A percentile compares a stretch with the other conserved stretches of the same genome.
Evolutionary conservation across 2,888 invertebrate genomes (phyloP).

Genomic region (Eupithecia exiguata): DNA sequence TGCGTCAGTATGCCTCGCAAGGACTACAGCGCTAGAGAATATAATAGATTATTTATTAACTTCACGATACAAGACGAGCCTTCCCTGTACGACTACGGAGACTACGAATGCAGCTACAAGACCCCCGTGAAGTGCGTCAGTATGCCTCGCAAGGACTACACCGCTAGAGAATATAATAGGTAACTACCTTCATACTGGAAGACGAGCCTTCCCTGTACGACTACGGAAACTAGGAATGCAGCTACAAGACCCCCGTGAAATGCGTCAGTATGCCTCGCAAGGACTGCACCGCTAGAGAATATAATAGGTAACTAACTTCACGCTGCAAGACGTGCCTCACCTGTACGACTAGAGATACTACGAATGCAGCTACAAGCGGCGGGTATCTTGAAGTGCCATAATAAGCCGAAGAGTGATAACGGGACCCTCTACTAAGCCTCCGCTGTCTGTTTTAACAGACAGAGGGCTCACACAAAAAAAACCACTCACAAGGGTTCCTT

Average conservation of each 20-base stretch:
- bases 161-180: conserved; percentile 67
- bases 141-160: conserved; percentile 68
- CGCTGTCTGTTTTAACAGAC: too few relatives aligned
- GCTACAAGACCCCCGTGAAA: conserved; percentile 72
- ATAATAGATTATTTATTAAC: too few relatives aligned
- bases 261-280: conserved; percentile 63
- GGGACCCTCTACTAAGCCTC: too few relatives aligned
- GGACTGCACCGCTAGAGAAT: conserved; percentile 68
- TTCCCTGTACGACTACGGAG: conserved; percentile 70
- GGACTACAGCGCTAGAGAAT: conserved; percentile 68
- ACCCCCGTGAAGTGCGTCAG: conserved; percentile 67
- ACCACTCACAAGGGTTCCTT: too few relatives aligned
- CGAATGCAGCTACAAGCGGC: conserved; percentile 72
- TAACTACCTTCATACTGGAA: conserved; percentile 47
- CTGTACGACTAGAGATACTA: conserved; percentile 74
- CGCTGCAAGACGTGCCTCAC: conserved; percentile 77
- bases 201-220: conserved; percentile 74
- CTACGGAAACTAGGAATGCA: conserved; percentile 73
- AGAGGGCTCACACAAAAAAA: too few relatives aligned
- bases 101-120: conserved; percentile 74
- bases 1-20: conserved; percentile 63
- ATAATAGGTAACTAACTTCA: too few relatives aligned
- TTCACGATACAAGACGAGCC: conserved; percentile 80
- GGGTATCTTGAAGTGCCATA: too few relatives aligned
- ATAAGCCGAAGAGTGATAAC: too few relatives aligned